phyloP scores from a whole-genome alignment of 2,113 vertebrate species.

The Mohoua ochrocephala region DNA sequence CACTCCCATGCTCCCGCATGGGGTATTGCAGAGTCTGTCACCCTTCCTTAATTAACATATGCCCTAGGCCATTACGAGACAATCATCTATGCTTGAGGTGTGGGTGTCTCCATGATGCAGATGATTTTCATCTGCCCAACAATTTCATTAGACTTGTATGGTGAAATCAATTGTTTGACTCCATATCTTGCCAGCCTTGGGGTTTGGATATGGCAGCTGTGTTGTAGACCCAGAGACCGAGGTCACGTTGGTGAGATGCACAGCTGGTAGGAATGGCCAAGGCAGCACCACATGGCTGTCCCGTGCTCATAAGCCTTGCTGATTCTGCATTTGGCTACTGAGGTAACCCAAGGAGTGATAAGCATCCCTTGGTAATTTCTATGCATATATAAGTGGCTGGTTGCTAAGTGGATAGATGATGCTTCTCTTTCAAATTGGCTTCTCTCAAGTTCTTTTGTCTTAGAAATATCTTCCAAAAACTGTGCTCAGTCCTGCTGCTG shows the following conservation, averaged over 20 bases:
- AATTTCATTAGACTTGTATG: neutral
- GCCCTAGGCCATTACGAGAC: neutral
- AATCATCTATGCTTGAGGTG: neutral
- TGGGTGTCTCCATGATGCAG: neutral
- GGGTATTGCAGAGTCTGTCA: neutral
- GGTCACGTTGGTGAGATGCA: neutral
- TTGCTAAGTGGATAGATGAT: neutral
- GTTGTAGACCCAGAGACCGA: neutral
- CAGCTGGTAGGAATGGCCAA: neutral
- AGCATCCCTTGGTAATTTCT: neutral
- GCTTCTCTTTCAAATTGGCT: neutral
- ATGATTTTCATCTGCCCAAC: neutral
- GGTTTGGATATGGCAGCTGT: neutral
- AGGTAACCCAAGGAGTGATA: neutral
- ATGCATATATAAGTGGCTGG: neutral
- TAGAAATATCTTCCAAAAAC: neutral
- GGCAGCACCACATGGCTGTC: neutral
- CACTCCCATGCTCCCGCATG: neutral
- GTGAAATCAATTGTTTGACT: neutral
- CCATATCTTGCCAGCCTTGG: neutral
- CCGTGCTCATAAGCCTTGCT: neutral
- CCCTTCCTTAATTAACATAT: constrained; percentile 13
- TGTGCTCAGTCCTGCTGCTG: neutral
- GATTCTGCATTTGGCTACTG: neutral
- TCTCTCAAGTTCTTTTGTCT: neutral